These are phyloP conservation scores for Aegotheles bennettii DNA, from an alignment of 2,113 vertebrate species.

Conservation along the genomic window DNA sequence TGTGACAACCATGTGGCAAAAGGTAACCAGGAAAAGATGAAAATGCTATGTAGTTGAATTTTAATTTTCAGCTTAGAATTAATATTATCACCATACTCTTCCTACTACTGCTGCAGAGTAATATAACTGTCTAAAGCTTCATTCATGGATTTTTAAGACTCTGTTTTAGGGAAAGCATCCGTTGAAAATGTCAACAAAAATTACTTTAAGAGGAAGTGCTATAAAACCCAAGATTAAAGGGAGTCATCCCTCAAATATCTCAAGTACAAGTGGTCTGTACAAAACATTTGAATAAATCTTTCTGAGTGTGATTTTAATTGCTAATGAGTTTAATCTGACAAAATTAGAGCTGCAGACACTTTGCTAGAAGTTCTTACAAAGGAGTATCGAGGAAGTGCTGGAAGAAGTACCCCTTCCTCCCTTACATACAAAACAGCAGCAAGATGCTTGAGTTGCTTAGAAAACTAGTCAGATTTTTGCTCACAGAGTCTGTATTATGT, in stretches of 20 bases:
- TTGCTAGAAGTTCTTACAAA: neutral
- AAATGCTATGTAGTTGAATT: neutral
- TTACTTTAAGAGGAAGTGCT: neutral
- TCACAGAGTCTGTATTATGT: accelerated
- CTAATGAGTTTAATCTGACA: neutral
- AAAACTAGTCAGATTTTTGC: neutral
- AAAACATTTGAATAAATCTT: neutral
- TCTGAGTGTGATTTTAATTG: neutral
- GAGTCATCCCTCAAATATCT: neutral
- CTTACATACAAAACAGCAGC: neutral
- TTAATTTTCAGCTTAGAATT: neutral
- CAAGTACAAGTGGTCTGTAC: neutral
- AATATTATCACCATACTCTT: neutral
- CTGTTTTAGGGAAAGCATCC: neutral
- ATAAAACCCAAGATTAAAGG: neutral
- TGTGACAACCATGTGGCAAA: neutral
- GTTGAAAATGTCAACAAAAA: neutral
- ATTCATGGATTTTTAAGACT: neutral
- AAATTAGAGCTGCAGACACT: neutral
- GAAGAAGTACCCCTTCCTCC: neutral
- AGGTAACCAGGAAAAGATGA: neutral
- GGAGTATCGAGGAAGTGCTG: neutral
- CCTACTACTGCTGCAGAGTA: neutral
- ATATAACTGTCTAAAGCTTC: neutral
- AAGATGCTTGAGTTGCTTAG: neutral